phyloP scores from a whole-genome alignment of 2,888 invertebrate species.

The Caenorhabditis doughertyi region DNA sequence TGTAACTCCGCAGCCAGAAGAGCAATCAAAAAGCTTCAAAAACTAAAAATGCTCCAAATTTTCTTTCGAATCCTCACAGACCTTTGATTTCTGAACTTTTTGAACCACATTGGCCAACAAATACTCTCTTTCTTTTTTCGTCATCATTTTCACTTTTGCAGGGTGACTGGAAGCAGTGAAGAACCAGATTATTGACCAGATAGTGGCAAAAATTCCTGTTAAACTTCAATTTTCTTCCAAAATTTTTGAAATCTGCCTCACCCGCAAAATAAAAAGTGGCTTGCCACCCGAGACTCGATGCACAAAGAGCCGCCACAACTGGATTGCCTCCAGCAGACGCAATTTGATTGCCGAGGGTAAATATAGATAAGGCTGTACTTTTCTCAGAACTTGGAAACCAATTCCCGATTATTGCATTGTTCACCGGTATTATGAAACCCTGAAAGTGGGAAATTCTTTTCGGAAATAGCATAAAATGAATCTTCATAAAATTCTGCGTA shows the following conservation, averaged over 20 bases:
- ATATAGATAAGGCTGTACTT: conserved; percentile 72
- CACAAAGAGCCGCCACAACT: conserved; percentile 73
- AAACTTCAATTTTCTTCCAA: not conserved
- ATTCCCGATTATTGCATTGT: conserved; percentile 74
- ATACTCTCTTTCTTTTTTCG: conserved; percentile 65
- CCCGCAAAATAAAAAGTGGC: conserved; percentile 75
- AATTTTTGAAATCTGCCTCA: conserved; percentile 1
- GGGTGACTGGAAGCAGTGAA: conserved; percentile 63
- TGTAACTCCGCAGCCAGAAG: not conserved
- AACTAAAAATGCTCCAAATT: not conserved
- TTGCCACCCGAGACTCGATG: conserved; percentile 71
- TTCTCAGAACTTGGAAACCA: conserved; percentile 78
- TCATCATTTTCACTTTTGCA: conserved; percentile 67
- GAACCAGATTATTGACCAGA: conserved; percentile 68
- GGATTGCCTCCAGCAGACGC: conserved; percentile 72
- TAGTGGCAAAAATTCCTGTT: conserved; percentile 59
- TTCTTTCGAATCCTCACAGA: not conserved
- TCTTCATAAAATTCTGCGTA: no score
- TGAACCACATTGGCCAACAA: conserved; percentile 58
- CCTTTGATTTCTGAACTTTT: conserved; percentile 39
- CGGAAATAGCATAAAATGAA: no score
- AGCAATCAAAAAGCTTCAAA: not conserved
- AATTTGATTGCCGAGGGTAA: conserved; percentile 75
- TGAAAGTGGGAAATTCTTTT: no score
- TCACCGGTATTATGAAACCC: conserved; percentile 73